These are phyloP conservation scores for Orthonyx spaldingii DNA, from an alignment of 2,113 vertebrate genomes.

Conservation along the genomic window DNA sequence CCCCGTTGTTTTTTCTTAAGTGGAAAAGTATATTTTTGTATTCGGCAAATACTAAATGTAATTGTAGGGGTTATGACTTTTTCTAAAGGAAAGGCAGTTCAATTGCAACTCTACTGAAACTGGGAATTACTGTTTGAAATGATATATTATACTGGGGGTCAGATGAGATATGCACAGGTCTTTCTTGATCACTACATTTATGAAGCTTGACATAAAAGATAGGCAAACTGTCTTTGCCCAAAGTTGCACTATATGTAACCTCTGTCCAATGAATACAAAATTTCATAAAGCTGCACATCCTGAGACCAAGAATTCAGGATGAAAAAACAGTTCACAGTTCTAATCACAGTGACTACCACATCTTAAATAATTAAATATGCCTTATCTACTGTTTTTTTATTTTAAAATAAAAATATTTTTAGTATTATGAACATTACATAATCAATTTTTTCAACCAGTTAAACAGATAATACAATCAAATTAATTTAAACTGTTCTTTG, in stretches of 20 bases:
- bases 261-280: neutral
- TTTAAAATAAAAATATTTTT: neutral
- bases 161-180: neutral
- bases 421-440: neutral
- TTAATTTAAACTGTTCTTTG: neutral
- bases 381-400: neutral
- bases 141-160: neutral
- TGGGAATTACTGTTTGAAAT: neutral
- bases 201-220: neutral
- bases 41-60: neutral
- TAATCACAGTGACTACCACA: neutral
- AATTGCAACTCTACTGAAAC: neutral
- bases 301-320: neutral
- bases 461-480: neutral
- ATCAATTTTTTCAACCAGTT: neutral
- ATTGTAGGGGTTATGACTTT: neutral
- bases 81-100: neutral
- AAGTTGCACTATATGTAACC: neutral
- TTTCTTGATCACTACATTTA: neutral
- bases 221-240: neutral
- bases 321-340: neutral
- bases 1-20: accelerated
- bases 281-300: neutral
- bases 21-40: neutral
- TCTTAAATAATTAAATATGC: neutral